Evolutionary conservation across 2,797 vertebrate species (phyloP), one percentile per base, ranked within the genome.

Genomic region (Cynopterus sphinx): DNA sequence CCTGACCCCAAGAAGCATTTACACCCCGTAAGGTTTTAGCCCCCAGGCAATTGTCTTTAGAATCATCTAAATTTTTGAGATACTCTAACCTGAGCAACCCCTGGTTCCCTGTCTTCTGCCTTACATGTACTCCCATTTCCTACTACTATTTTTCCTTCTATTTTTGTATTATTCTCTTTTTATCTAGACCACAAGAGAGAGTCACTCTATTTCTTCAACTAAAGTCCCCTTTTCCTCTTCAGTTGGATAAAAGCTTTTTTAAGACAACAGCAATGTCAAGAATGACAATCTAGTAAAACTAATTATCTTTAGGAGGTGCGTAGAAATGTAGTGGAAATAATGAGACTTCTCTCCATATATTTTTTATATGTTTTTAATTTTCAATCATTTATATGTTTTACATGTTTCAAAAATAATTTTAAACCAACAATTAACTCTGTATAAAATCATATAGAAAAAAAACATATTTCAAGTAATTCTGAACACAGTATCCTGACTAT

Each of bases 201-300:
- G 39, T 61, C 46, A 67, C 9, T 4, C 22, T 21, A 39, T 41
- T 84, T 84, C 68, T 84, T 94, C n/a, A 67, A 39, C 93, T 94
- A 82, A 95, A 91, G 49, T 68, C 17, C 49, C 22, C 39, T 79
- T 84, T 92, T 74, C 46, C 33, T 78, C 67, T 67, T 95, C 86
- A 9, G 31, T 70, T 63, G 39, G 65, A 75, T 92, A 59, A 67
- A 22, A 68, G 73, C 19, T 74, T 41, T 91, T 90, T 90, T 65
- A 59, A 88, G 74, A 86, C 9, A 90, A 84, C 33, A 85, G 46
- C 46, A 70, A 70, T 53, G 21, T 70, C 65, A 77, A 21, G 68
- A 74, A 92, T 49, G 51, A 92, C 57, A 65, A 86, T 59, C 88
- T 89, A 67, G 77, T 46, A 89, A 86, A 94, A 92, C 70, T 0